phyloP scores from a whole-genome alignment of 2,797 vertebrate genomes.

The Scolopax rusticola region DNA sequence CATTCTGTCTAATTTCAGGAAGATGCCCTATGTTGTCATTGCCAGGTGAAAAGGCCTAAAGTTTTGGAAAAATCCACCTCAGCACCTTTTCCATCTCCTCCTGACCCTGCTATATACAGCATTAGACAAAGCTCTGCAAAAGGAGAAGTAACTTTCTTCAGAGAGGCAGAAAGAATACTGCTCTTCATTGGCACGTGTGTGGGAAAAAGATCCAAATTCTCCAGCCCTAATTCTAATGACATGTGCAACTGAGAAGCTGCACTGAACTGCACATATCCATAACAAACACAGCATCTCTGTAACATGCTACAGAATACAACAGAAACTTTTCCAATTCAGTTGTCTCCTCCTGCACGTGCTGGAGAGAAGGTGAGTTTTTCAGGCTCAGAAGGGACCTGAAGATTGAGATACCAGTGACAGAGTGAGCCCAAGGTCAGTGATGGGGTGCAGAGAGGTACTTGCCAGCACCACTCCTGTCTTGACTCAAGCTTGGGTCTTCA shows the following conservation, averaged over 20 bases:
- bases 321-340: neutral
- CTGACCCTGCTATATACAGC: neutral
- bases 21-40: neutral
- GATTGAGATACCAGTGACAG: neutral
- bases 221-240: neutral
- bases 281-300: neutral
- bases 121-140: neutral
- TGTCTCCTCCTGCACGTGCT: neutral
- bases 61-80: neutral
- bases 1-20: neutral
- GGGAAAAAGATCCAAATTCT: neutral
- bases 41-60: neutral
- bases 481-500: neutral
- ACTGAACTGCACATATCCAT: neutral
- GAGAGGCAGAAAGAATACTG: neutral
- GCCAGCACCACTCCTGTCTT: neutral
- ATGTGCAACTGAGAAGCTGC: neutral
- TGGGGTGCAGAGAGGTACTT: neutral
- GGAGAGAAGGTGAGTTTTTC: neutral
- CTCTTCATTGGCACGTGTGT: accelerated
- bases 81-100: neutral
- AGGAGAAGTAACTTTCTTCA: neutral
- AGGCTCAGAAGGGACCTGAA: neutral
- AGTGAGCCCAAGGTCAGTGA: neutral
- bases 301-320: neutral